Base-by-base conservation (phyloP, 1,140 invertebrate species). In the Agrypnia vestita region DNA sequence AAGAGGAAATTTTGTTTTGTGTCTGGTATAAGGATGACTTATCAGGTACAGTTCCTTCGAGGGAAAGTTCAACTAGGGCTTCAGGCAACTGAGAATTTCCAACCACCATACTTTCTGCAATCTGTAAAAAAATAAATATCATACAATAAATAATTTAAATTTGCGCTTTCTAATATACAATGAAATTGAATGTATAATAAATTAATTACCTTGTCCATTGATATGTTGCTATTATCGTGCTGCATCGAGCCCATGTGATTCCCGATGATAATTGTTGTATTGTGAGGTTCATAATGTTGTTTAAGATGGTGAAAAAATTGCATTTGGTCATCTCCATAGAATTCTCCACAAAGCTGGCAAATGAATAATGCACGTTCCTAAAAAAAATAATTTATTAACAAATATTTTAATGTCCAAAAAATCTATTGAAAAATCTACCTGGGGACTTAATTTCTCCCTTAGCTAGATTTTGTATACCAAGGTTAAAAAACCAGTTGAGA, bases 291-390 rank as follows among this genome's bases (percentile, higher is more conserved):
- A 86, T 96, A 96, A 86, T 96, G 95, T 55, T 90, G 87, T 88
- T 95, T 95, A 8, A 96, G 87, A 86, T 96, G 95, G 84, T 95
- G 94, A 86, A 94, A 96, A 87, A 96, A 96, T 85, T 92, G 92
- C 8, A 95, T 86, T 84, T 96, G 95, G 76, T 93, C 92, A 11
- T 89, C 90, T 3, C 87, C 89, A 78, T 87, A 89, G 85, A 86
- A 90, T 25, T 87, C 87, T 1, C 89, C 89, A 76, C 89, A 90
- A 0, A 90, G 44, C 78, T 89, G 88, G 51, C 89, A 90, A 4
- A 90, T 85, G 10, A 89, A 84, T 12, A 89, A 82, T 11, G 89
- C 82, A 4, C 87, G 85, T 72, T 89, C 85, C 88, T 89, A 79
- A 9, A 15, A 53, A 61, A 73, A 15, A 25, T 62, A 12, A 25